These are phyloP conservation scores for Camptogramma bilineatum DNA, from an alignment of 2,888 invertebrate species.

Conservation along the genomic window DNA sequence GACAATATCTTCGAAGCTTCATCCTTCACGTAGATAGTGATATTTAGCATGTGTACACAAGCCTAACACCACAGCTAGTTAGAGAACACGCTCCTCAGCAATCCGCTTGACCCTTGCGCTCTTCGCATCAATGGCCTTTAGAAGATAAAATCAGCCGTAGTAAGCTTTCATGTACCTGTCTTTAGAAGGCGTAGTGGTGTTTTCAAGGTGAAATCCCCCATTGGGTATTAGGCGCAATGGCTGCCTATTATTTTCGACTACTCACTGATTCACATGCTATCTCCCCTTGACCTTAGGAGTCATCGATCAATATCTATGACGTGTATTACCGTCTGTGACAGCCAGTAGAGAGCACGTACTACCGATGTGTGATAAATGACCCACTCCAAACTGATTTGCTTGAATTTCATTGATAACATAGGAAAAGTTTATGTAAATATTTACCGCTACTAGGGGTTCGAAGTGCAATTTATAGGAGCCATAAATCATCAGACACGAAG, in stretches of 20 bases:
- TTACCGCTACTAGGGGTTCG: slow-evolving; percentile 19
- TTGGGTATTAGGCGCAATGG: slow-evolving; percentile 53
- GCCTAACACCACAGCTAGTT: slow-evolving; percentile 58
- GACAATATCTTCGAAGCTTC: slow-evolving; percentile 58
- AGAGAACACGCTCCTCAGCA: slow-evolving; percentile 46
- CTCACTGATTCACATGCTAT: slow-evolving; percentile 55
- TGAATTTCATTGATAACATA: slow-evolving; percentile 48
- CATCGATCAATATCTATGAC: slow-evolving; percentile 74
- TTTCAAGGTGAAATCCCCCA: slow-evolving; percentile 34
- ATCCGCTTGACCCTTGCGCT: slow-evolving; percentile 48
- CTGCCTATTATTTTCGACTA: slow-evolving; percentile 52
- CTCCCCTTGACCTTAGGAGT: slow-evolving; percentile 72
- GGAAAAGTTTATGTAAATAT: slow-evolving; percentile 35
- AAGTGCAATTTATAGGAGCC: slow-evolving; percentile 21
- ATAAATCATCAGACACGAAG: slow-evolving; percentile 25
- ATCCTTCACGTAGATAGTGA: slow-evolving; percentile 60
- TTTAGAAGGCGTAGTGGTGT: slow-evolving; percentile 35
- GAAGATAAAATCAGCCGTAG: slow-evolving; percentile 49
- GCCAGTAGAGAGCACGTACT: slow-evolving; percentile 44
- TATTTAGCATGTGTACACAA: slow-evolving; percentile 59
- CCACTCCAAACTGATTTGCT: slow-evolving; percentile 52
- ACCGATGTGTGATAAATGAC: slow-evolving; percentile 58
- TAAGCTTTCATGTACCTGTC: slow-evolving; percentile 47
- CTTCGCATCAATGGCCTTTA: slow-evolving; percentile 44
- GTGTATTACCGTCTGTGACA: slow-evolving; percentile 46